phyloP scores from a whole-genome alignment of 2,113 vertebrate genomes.

The Paedocypris sp. region DNA sequence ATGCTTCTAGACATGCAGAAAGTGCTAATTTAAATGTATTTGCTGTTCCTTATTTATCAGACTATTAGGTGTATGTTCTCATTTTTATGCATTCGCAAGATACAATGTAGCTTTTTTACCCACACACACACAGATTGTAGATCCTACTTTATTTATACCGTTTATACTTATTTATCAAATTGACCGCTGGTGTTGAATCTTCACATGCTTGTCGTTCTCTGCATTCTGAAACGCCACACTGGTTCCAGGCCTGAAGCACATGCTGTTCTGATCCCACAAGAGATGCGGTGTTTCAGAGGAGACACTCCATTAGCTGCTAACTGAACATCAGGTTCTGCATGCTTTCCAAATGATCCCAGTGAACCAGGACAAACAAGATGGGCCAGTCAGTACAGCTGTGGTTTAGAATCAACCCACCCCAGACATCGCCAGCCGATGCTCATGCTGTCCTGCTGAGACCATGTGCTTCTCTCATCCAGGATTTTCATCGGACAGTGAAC shows the following conservation, averaged over 20 bases:
- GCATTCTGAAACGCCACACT: background rate
- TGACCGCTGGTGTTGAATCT: background rate
- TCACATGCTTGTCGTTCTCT: background rate
- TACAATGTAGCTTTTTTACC: too few relatives aligned
- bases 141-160: too few relatives aligned
- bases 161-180: too few relatives aligned
- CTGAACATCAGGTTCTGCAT: background rate
- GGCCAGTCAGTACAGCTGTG: slow-evolving; percentile 1
- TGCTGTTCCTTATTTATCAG: too few relatives aligned
- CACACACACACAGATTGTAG: too few relatives aligned
- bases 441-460: too few relatives aligned
- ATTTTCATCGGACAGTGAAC: too few relatives aligned
- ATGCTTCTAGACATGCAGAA: too few relatives aligned
- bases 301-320: slow-evolving; percentile 14
- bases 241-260: background rate
- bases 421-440: background rate
- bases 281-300: slow-evolving; percentile 1
- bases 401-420: background rate
- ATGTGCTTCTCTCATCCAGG: too few relatives aligned
- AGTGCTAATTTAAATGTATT: too few relatives aligned
- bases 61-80: too few relatives aligned
- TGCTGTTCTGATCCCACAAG: background rate
- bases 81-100: too few relatives aligned
- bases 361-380: background rate
- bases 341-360: background rate